phyloP scores from a whole-genome alignment of 2,888 invertebrate genomes.

The Hydroisotoma schaefferi region DNA sequence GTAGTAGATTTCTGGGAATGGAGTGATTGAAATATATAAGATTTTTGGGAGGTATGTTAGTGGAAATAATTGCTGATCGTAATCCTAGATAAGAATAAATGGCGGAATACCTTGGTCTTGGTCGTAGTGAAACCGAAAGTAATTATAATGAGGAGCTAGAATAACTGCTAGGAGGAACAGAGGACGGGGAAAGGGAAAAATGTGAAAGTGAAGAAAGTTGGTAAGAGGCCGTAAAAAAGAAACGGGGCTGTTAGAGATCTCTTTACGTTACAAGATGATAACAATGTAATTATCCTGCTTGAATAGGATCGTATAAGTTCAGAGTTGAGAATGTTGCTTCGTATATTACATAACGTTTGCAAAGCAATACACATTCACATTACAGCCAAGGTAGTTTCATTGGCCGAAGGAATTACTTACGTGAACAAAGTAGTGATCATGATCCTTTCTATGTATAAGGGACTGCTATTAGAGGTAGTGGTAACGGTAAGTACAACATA shows the following conservation, averaged over 20 bases:
- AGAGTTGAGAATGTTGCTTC: background rate
- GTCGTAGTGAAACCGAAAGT: background rate
- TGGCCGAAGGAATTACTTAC: constrained; percentile 2
- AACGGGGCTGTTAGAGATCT: constrained; percentile 31
- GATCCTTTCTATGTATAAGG: too few species aligned
- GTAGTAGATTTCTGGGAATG: background rate
- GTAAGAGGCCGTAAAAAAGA: constrained; percentile 11
- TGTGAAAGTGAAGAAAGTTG: constrained; percentile 6
- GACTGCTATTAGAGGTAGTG: too few species aligned
- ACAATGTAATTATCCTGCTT: constrained; percentile 48
- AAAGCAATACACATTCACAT: background rate
- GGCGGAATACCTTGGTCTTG: background rate
- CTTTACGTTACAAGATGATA: constrained; percentile 47
- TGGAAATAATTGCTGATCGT: constrained; percentile 9
- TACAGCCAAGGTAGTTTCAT: background rate
- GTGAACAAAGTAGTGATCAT: background rate
- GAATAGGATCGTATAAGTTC: constrained; percentile 17
- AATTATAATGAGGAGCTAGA: background rate
- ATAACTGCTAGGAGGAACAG: background rate
- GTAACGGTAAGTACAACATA: background rate
- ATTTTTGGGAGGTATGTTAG: background rate
- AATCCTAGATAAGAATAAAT: background rate
- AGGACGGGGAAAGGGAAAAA: constrained; percentile 8
- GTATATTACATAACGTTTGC: background rate
- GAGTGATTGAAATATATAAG: background rate